Percentiles rank a stretch among this genome's conserved stretches.
Evolutionary conservation across 2,797 vertebrate species (phyloP).

Genomic region (Hypotaenidia philippensis): DNA sequence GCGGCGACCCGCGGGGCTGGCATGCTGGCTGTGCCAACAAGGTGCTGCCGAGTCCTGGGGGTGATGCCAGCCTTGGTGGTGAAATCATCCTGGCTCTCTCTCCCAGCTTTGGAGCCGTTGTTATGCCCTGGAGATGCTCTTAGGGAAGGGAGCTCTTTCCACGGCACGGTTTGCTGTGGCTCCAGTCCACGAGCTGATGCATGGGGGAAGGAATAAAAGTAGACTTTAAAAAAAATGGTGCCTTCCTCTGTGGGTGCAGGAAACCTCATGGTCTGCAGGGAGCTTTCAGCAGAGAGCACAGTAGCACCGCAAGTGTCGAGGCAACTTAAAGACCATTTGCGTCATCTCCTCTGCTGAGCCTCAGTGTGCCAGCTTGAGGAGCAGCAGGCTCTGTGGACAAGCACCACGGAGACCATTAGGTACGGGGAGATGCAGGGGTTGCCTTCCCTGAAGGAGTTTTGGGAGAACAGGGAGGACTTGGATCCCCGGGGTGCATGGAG

Average conservation of each 20-base stretch:
- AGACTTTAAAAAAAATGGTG: background rate
- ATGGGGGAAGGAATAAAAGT: background rate
- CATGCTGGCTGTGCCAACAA: accelerated
- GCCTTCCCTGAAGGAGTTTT: accelerated
- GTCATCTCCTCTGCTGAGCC: background rate
- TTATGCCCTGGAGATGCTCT: background rate
- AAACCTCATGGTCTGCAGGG: background rate
- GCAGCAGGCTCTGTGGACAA: background rate
- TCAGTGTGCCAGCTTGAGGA: accelerated
- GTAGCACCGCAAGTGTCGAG: background rate
- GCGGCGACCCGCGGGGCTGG: accelerated
- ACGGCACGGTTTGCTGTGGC: background rate
- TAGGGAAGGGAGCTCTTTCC: background rate
- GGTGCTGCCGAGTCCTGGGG: background rate
- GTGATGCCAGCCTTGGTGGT: background rate
- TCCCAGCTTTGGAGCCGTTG: background rate
- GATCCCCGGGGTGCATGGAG: accelerated
- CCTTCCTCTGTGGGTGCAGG: background rate
- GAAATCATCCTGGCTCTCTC: background rate
- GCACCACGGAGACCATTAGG: accelerated
- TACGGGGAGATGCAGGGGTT: accelerated
- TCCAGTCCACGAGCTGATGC: accelerated
- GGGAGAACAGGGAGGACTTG: background rate
- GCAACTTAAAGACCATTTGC: background rate
- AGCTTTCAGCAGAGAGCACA: background rate